Evolutionary conservation across 2,888 invertebrate genomes (phyloP), one percentile per base, ranked within the genome.

Genomic region (Nowickia ferox): DNA sequence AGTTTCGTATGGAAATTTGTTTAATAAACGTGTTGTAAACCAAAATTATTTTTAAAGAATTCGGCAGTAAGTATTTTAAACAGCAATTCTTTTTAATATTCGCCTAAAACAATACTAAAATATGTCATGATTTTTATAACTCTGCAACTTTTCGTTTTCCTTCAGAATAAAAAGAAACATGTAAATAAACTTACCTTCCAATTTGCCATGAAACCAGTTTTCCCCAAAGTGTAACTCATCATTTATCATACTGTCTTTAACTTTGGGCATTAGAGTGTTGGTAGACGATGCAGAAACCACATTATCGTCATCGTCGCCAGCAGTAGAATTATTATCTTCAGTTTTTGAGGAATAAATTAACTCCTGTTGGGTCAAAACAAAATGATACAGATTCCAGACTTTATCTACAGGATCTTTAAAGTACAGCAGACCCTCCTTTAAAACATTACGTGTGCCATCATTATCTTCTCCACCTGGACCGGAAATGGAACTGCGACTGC

Each of bases 381-480:
- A 98, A 90, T 98, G 98, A 93, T 98, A 98, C 0, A 97, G 96
- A 91, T 96, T 96, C 98, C 98, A 99, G 85, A 96, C 96, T 91
- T 96, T 96, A 88, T 97, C 97, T 0, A 97, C 95, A 0, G 97
- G 96, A 93, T 99, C 98, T 92, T 98, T 97, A 55, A 98, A 93
- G 90, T 96, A 96, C 84, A 99, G 94, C 81, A 98, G 96, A 0
- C 98, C 98, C 92, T 97, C 98, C 93, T 97, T 98, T 0, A 97
- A 95, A 0, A 97, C 96, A 91, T 96, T 97, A 69, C 97, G 94
- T 63, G 97, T 93, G 91, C 97, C 97, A 88, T 97, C 97, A 91
- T 95, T 96, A 72, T 91, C 90, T 10, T 88, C 88, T 65, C 93
- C 93, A 30, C 68, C 81, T n/a, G 76, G 76, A 13, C 89, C 90